Base-by-base conservation (phyloP, 2,797 vertebrate species). In the Graptemys geographica region DNA sequence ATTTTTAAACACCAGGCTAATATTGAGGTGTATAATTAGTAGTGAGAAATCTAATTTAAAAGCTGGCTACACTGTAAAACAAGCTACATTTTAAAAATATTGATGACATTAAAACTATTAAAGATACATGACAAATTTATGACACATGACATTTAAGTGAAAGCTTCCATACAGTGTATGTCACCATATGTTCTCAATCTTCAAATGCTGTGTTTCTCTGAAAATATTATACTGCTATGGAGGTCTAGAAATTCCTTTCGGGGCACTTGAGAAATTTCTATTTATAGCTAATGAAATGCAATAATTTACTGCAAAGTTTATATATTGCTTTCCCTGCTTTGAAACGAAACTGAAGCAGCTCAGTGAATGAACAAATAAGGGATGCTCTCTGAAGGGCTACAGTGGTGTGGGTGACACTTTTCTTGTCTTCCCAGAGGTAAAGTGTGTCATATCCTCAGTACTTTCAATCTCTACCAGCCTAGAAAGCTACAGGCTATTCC, bases 241-340 rank as follows among this genome's bases (percentile, higher is more conserved):
- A 88, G 93, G 85, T 87, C 96, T 9, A 91, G 91, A 94, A 95
- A 96, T 55, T 95, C 92, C 96, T 95, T 93, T 87, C 0, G 11
- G 96, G 95, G 57, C 84, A 93, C 90, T 76, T 95, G 89, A 85
- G 94, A 96, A 31, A 84, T 96, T 87, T 95, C 27, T 79, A 94
- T 94, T 97, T 97, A 93, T 88, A 97, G 92, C 83, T 94, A 95
- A 96, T 93, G 96, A 92, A 96, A 84, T 87, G 44, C 80, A 91
- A 82, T 59, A 90, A 96, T 89, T 98, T 97, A 90, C 1, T 91
- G 92, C 87, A 93, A 74, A 81, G 55, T 83, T 91, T 95, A 56
- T 85, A 87, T 92, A 84, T 12, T 18, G 16, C 25, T 89, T 33
- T 57, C 93, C 90, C 65, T 92, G 53, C 94, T 96, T 91, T 92